A percentile compares a stretch with the other conserved stretches of the same genome.
Evolutionary conservation across 92 coral and sea anemone species (phyloP).

Genomic region (Scolanthus callimorphus): DNA sequence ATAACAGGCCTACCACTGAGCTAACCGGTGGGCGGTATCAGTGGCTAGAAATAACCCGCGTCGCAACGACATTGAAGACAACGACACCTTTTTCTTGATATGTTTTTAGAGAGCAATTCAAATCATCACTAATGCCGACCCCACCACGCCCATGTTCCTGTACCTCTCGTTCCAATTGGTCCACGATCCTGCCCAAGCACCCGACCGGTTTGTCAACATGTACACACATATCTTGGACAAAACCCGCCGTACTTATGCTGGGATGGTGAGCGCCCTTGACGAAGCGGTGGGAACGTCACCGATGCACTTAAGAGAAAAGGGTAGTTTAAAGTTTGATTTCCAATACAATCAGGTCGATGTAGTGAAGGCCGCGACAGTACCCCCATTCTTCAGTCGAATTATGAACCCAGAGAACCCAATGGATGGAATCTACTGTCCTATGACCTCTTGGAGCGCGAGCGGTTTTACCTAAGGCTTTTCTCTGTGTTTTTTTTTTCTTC

Average conservation of each 20-base stretch:
- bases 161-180: constrained; percentile 50
- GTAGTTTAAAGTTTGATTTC: constrained; percentile 3
- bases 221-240: constrained; percentile 32
- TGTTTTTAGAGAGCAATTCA: constrained; percentile 31
- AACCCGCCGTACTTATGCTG: constrained; percentile 31
- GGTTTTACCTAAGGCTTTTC: too few species aligned
- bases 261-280: constrained; percentile 37
- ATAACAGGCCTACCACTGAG: too few species aligned
- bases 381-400: too few species aligned
- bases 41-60: constrained; percentile 15
- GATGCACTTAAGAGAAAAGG: constrained; percentile 23
- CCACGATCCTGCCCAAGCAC: constrained; percentile 41
- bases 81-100: not conserved
- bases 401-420: too few species aligned
- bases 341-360: too few species aligned
- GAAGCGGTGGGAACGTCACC: constrained; percentile 43
- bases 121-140: constrained; percentile 17
- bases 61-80: too few species aligned
- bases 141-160: constrained; percentile 35
- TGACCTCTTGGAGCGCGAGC: too few species aligned
- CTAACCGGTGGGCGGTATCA: not conserved
- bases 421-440: too few species aligned
- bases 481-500: too few species aligned
- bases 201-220: constrained; percentile 21
- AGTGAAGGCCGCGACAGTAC: too few species aligned